These are phyloP conservation scores for Caenorhabditis becei DNA, from an alignment of 2,888 invertebrate genomes.

Conservation along the genomic window DNA sequence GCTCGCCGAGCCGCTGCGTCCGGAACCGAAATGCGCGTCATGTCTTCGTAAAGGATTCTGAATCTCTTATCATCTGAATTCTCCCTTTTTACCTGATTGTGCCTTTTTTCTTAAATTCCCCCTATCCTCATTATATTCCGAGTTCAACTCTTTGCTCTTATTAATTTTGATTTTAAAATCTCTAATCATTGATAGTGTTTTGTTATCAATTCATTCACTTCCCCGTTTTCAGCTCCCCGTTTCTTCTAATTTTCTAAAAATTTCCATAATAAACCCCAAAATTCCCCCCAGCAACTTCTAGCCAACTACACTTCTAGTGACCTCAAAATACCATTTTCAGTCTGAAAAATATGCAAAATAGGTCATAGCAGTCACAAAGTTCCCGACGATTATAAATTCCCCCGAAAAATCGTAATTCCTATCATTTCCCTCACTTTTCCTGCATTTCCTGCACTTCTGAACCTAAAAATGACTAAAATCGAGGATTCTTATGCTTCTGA, in stretches of 20 bases:
- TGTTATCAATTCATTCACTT: neutral
- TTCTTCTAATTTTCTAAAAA: constrained; percentile 10
- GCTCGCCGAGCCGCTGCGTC: neutral
- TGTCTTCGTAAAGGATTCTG: neutral
- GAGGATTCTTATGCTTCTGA: constrained; percentile 14
- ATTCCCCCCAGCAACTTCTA: neutral
- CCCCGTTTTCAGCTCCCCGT: constrained; percentile 10
- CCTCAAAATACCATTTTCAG: neutral
- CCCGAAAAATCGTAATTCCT: neutral
- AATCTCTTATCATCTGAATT: constrained; percentile 7
- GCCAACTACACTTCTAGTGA: constrained; percentile 1
- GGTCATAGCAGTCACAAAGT: constrained; percentile 34
- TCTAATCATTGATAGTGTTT: neutral
- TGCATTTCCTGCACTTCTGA: neutral
- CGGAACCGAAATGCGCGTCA: constrained; percentile 39
- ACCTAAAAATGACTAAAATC: constrained; percentile 17
- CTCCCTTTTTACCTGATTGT: neutral
- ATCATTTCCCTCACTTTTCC: constrained; percentile 12
- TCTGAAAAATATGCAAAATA: constrained; percentile 36
- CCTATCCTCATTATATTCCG: constrained; percentile 12
- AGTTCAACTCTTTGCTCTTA: constrained; percentile 20
- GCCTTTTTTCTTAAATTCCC: neutral
- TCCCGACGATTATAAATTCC: constrained; percentile 29
- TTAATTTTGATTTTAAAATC: no score
- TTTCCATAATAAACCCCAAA: neutral